These are phyloP conservation scores for Styela clava DNA, from an alignment of 23 tunicate species.

Conservation along the genomic window DNA sequence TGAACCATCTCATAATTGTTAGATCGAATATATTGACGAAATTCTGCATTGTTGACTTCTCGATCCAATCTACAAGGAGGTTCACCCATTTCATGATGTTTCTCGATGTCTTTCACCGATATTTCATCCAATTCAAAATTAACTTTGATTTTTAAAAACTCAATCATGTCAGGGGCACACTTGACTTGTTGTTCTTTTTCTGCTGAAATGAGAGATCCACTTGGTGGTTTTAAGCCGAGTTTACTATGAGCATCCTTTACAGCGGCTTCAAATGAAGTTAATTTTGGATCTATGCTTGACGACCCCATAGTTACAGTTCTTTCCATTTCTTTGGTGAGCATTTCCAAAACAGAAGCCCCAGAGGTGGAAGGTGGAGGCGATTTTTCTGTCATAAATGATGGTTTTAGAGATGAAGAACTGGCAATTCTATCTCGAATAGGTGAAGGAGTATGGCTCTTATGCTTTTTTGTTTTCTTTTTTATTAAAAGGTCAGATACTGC, in stretches of 20 bases:
- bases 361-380: background rate
- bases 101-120: conserved; percentile 61
- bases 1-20: conserved; percentile 77
- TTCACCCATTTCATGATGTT: conserved; percentile 85
- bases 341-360: conserved; percentile 5
- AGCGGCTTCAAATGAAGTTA: background rate
- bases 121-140: conserved; percentile 66
- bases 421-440: background rate
- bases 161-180: conserved; percentile 49
- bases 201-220: background rate
- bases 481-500: background rate
- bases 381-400: background rate
- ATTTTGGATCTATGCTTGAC: conserved; percentile 3
- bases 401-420: background rate
- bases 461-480: conserved; percentile 17
- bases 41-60: conserved; percentile 63
- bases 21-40: conserved; percentile 65
- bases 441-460: background rate
- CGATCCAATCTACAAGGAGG: conserved; percentile 76
- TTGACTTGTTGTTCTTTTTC: background rate
- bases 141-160: conserved; percentile 71
- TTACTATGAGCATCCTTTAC: background rate
- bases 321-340: conserved; percentile 1
- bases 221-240: background rate
- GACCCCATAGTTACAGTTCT: background rate